phyloP scores from a whole-genome alignment of 2,797 vertebrate species.

The Sebastes taczanowskii region DNA sequence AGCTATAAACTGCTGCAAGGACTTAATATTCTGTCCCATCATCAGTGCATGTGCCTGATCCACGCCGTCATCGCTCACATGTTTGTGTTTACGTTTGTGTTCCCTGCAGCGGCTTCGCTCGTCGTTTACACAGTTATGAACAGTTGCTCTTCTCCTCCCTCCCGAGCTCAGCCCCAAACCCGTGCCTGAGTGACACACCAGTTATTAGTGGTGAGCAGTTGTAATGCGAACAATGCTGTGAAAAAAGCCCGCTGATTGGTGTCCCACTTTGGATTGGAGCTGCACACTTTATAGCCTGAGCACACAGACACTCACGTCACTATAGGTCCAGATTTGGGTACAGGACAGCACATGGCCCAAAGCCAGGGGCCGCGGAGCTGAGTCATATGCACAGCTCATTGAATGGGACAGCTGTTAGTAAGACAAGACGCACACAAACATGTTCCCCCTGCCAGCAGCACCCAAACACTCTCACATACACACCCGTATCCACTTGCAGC shows the following conservation, averaged over 20 bases:
- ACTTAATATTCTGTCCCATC: constrained; percentile 9
- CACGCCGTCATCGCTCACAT: constrained; percentile 17
- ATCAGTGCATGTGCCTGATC: constrained; percentile 4
- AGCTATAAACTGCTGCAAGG: constrained; percentile 23
- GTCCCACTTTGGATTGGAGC: constrained; percentile 23
- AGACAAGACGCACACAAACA: constrained; percentile 48
- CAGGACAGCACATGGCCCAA: constrained; percentile 15
- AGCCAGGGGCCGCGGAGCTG: constrained; percentile 52
- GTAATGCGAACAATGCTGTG: constrained; percentile 28
- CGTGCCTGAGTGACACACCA: background rate
- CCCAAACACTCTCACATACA: constrained; percentile 37
- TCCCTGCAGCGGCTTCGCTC: constrained; percentile 7
- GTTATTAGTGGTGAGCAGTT: constrained; percentile 34
- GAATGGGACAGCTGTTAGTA: constrained; percentile 48
- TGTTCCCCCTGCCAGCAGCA: constrained; percentile 20
- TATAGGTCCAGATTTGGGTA: constrained; percentile 40
- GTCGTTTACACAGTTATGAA: constrained; percentile 25
- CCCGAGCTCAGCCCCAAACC: constrained; percentile 18
- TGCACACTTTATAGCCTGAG: background rate
- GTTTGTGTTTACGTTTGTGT: constrained; percentile 39
- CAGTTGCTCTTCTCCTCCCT: constrained; percentile 27
- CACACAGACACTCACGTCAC: constrained; percentile 10
- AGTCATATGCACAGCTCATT: constrained; percentile 59
- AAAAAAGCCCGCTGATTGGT: constrained; percentile 8
- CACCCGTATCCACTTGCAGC: constrained; percentile 27